A percentile compares a stretch with the other conserved stretches of the same genome.
Evolutionary conservation across 2,797 vertebrate species (phyloP).

Genomic region (Megalops cyprinoides): DNA sequence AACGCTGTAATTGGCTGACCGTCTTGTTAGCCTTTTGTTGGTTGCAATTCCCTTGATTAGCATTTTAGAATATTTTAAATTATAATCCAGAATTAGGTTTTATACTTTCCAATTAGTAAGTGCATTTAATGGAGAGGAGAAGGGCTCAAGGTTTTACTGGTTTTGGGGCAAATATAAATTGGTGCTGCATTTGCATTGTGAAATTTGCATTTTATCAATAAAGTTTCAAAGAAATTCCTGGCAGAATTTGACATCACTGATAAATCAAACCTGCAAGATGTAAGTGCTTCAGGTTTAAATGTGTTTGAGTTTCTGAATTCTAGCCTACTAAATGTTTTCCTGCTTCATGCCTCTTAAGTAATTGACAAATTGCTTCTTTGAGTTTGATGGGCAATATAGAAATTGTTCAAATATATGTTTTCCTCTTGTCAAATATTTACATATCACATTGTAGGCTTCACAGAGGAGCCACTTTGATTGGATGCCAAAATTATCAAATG

Average conservation of each 20-base stretch:
- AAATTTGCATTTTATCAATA: slow-evolving; percentile 6
- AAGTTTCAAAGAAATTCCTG: neutral
- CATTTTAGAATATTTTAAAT: slow-evolving; percentile 66
- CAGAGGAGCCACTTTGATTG: slow-evolving; percentile 79
- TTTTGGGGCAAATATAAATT: slow-evolving; percentile 48
- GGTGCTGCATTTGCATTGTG: slow-evolving; percentile 15
- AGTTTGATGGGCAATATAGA: slow-evolving; percentile 25
- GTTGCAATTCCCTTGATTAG: slow-evolving; percentile 22
- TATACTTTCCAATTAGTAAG: slow-evolving; percentile 66
- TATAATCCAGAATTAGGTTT: slow-evolving; percentile 77
- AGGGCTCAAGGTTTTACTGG: slow-evolving; percentile 41
- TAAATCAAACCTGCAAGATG: neutral
- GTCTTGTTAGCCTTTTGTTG: slow-evolving; percentile 23
- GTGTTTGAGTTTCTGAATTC: neutral
- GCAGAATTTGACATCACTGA: neutral
- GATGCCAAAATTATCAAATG: slow-evolving; percentile 78
- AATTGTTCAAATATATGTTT: slow-evolving; percentile 53
- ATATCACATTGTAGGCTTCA: slow-evolving; percentile 68
- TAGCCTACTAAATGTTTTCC: slow-evolving; percentile 27
- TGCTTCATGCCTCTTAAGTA: slow-evolving; percentile 17
- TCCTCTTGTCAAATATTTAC: slow-evolving; percentile 84
- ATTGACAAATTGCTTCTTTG: slow-evolving; percentile 28
- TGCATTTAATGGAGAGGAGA: slow-evolving; percentile 55
- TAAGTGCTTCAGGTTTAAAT: slow-evolving; percentile 6
- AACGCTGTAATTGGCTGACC: slow-evolving; percentile 22